phyloP scores from a whole-genome alignment of 2,888 invertebrate genomes.

The Dichetophora obliterata region DNA sequence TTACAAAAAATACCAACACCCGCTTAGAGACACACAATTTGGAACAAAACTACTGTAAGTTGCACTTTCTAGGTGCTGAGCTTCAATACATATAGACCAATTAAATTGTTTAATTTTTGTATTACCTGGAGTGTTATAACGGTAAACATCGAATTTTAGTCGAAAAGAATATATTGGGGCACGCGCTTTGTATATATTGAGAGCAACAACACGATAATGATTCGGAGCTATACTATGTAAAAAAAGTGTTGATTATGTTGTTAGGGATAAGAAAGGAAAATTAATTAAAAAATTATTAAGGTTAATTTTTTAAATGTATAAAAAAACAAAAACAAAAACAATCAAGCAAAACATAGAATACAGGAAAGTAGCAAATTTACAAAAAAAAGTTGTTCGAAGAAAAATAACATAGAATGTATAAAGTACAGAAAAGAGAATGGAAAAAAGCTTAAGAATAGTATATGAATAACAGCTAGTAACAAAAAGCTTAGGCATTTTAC shows the following conservation, averaged over 20 bases:
- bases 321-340: not conserved
- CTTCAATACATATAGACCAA: too few relatives aligned
- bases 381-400: not conserved
- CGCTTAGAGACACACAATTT: too few relatives aligned
- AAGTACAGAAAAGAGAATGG: not conserved
- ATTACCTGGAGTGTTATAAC: conserved; percentile 67
- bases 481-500: not conserved
- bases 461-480: not conserved
- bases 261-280: conserved; percentile 2
- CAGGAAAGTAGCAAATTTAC: too few relatives aligned
- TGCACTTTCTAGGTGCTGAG: too few relatives aligned
- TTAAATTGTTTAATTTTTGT: conserved; percentile 43
- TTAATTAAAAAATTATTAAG: conserved; percentile 13
- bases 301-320: not conserved
- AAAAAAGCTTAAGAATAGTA: not conserved
- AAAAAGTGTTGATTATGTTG: conserved; percentile 23
- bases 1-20: too few relatives aligned
- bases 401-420: not conserved
- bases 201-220: conserved; percentile 73
- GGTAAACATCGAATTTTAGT: conserved; percentile 65
- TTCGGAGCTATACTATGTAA: conserved; percentile 61
- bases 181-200: conserved; percentile 71
- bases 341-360: not conserved
- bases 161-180: conserved; percentile 68
- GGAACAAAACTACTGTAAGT: too few relatives aligned